Conservation (phyloP, 2,113 vertebrate genomes). For the Plectropomus leopardus region DNA sequence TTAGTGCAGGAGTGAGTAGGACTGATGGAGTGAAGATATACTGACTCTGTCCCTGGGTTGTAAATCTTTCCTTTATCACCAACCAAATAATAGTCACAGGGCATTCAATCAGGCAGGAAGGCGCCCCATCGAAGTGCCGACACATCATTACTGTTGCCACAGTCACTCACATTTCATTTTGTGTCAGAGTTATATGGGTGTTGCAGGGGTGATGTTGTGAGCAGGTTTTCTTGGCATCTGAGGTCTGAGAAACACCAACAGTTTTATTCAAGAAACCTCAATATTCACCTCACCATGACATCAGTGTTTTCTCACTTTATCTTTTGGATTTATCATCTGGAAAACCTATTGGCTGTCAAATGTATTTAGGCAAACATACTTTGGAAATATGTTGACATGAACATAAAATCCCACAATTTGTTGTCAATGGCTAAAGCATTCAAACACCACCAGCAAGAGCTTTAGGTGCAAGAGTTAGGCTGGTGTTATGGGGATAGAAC, state of each 20-base stretch:
- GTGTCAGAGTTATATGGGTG: not conserved
- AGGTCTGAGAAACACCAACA: not conserved
- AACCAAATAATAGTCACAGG: constrained; percentile 58
- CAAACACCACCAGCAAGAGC: not conserved
- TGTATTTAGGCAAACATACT: not conserved
- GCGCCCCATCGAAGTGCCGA: constrained; percentile 58
- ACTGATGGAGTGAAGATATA: constrained; percentile 66
- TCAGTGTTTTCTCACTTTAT: not conserved
- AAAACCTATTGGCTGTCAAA: not conserved
- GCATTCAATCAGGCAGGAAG: constrained; percentile 36
- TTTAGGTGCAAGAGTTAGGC: not conserved
- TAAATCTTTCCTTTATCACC: constrained; percentile 81
- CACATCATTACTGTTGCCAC: constrained; percentile 41
- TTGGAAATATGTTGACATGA: not conserved
- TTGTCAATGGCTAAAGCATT: not conserved
- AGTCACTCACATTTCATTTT: not conserved
- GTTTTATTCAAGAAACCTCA: not conserved
- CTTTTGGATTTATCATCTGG: not conserved
- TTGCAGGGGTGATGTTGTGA: not conserved
- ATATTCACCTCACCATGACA: not conserved
- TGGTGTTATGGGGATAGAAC: not conserved
- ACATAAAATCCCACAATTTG: not conserved
- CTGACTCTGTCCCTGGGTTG: constrained; percentile 38
- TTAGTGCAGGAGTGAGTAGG: constrained; percentile 41
- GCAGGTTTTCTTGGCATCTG: not conserved